Evolutionary conservation across 2,797 vertebrate genomes (phyloP), one percentile per base, ranked within the genome.

Genomic region (Microtus agrestis): DNA sequence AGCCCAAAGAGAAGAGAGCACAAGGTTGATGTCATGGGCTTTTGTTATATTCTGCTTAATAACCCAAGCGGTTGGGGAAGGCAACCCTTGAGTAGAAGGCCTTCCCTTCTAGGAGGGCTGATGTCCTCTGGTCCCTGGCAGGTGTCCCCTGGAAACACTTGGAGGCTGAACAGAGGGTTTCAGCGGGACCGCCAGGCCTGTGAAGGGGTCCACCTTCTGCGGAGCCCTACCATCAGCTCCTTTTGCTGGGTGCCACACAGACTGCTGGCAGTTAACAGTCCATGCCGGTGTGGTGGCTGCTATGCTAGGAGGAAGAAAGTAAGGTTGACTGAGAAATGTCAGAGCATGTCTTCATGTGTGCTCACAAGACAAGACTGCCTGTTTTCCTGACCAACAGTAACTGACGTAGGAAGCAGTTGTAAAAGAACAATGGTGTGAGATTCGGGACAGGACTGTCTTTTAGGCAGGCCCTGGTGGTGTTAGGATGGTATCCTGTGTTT

Each of bases 91-190:
- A 10, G n/a, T 56, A 14, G 69, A 71, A 56, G n/a, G 14, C 14
- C n/a, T 9, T 27, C 34, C 48, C 67, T 76, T 21, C 54, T 13
- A 40, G 48, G n/a, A 31, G 0, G 2, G 4, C 25, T 61, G 25
- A 56, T 7, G 0, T 46, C 6, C 9, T 5, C 15, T 40, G 63
- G 8, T 27, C 81, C 9, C 4, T 21, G 43, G 2, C 14, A 2
- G n/a, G 29, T 43, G 34, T 21, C 9, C 34, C 5, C 29, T 9
- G 61, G 69, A 59, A 13, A 63, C 21, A 21, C 56, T 6, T 43
- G 37, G 74, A 67, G 46, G 11, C 51, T 43, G 48, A 48, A 19
- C 54, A n/a, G 67, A 37, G 48, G 34, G 80, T 43, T 40, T 63
- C 56, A 40, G 27, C 27, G 21, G 59, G 31, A 21, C 31, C 34